Evolutionary conservation across 2,113 vertebrate genomes (phyloP).

Genomic region (Chrysochloris asiatica): DNA sequence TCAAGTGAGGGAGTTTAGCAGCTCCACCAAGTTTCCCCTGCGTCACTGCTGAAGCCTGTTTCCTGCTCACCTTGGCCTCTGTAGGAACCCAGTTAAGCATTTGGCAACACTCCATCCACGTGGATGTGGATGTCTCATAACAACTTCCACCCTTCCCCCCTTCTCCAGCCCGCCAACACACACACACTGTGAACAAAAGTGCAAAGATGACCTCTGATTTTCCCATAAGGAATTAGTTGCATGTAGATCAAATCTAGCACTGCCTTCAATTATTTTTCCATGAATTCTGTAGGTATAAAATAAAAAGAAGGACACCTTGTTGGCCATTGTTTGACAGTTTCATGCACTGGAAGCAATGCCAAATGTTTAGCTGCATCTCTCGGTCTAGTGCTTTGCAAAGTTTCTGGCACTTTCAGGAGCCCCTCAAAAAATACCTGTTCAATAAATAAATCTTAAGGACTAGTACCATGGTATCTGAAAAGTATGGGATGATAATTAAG

Average conservation of each 20-base stretch:
- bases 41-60: constrained; percentile 85
- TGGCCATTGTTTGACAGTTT: not conserved
- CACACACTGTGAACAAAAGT: constrained; percentile 60
- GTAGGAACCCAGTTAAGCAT: constrained; percentile 62
- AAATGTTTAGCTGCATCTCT: not conserved
- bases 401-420: not conserved
- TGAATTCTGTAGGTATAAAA: not conserved
- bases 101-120: constrained; percentile 74
- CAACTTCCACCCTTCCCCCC: constrained; percentile 69
- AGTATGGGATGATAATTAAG: not conserved
- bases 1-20: constrained; percentile 55
- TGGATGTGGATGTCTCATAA: constrained; percentile 75
- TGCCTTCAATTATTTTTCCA: constrained; percentile 23
- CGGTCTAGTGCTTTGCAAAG: not conserved
- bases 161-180: no score
- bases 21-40: constrained; percentile 83
- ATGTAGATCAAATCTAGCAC: constrained; percentile 26
- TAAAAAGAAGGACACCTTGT: not conserved
- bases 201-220: constrained; percentile 71
- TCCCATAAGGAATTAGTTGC: constrained; percentile 22
- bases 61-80: constrained; percentile 87
- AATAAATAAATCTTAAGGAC: not conserved
- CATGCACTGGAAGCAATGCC: not conserved
- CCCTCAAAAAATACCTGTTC: not conserved
- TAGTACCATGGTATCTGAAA: not conserved